Evolutionary conservation across 2,797 vertebrate species (phyloP).

Genomic region (Anguilla marmorata): DNA sequence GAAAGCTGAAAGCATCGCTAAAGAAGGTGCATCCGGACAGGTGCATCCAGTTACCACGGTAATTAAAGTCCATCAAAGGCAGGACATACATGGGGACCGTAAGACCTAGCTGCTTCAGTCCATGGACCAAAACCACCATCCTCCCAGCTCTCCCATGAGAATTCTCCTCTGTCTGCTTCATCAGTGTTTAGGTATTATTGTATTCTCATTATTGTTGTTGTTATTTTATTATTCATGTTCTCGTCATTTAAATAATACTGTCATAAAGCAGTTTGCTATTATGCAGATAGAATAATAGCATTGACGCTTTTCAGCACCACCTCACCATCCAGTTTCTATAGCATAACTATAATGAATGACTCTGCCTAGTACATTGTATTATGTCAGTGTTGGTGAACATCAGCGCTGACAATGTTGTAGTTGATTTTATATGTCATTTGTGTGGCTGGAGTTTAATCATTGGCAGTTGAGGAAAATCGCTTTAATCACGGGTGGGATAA

Average conservation of each 20-base stretch:
- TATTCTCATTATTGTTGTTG: background rate
- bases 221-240: background rate
- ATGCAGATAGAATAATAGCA: background rate
- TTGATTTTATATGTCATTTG: background rate
- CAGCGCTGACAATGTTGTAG: background rate
- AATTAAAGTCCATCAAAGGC: slow-evolving; percentile 1
- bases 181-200: background rate
- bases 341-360: background rate
- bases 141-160: background rate
- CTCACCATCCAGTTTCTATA: too few species aligned
- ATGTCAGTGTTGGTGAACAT: background rate
- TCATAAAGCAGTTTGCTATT: background rate
- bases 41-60: slow-evolving; percentile 7
- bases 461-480: background rate
- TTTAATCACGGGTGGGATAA: background rate
- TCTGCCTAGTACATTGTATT: background rate
- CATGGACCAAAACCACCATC: background rate
- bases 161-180: background rate
- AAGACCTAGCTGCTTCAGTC: background rate
- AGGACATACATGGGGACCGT: background rate
- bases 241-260: background rate
- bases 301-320: too few species aligned
- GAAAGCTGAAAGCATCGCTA: background rate
- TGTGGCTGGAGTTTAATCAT: background rate
- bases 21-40: background rate